These are phyloP conservation scores for Hoplostethus mediterraneus DNA, from an alignment of 2,797 vertebrate genomes.

Conservation along the genomic window DNA sequence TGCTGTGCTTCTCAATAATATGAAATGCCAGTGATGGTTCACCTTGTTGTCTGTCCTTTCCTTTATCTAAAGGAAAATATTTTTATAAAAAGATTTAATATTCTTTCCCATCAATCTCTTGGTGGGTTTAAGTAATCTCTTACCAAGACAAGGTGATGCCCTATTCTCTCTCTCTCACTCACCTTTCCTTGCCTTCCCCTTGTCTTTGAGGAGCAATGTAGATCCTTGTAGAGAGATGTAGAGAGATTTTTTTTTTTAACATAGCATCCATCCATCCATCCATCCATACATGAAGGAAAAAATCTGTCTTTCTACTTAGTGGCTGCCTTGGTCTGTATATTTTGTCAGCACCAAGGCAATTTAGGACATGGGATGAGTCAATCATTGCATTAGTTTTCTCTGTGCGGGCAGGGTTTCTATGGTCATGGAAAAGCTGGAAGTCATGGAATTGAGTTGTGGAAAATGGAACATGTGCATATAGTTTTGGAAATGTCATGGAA, in stretches of 20 bases:
- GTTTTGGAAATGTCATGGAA: too few species aligned
- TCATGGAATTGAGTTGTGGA: too few species aligned
- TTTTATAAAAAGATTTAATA: neutral
- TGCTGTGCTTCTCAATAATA: constrained; percentile 3
- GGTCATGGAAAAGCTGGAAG: too few species aligned
- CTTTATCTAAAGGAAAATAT: too few species aligned
- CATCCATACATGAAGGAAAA: neutral
- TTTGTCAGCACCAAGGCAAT: too few species aligned
- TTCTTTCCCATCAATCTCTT: neutral
- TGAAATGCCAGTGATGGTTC: neutral
- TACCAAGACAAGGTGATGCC: neutral
- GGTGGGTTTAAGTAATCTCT: neutral
- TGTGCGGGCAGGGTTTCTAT: too few species aligned
- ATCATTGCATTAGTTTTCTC: too few species aligned
- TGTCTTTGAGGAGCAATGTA: neutral
- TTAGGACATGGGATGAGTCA: too few species aligned
- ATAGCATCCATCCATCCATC: neutral
- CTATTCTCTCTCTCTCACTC: neutral
- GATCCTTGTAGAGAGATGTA: too few species aligned
- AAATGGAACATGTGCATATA: too few species aligned
- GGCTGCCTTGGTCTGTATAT: too few species aligned
- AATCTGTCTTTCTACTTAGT: too few species aligned
- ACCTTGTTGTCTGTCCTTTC: neutral
- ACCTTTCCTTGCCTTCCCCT: neutral
- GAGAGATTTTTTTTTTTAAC: neutral